phyloP scores from a whole-genome alignment of 2,888 invertebrate species.

The Caenorhabditis virilis region DNA sequence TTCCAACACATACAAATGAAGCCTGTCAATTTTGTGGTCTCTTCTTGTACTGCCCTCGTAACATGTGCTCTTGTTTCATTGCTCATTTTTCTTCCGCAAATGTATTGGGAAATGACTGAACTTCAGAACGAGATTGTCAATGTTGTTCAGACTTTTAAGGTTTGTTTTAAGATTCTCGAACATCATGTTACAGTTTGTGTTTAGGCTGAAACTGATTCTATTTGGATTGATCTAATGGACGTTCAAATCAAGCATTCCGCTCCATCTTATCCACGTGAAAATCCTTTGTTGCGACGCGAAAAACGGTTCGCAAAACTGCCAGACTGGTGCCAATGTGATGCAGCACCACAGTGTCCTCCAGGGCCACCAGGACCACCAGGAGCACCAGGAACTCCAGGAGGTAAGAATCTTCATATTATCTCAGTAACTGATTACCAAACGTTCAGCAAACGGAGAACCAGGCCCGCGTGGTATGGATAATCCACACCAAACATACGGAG shows the following conservation, averaged over 20 bases:
- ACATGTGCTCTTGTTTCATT: slow-evolving; percentile 27
- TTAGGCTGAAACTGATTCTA: slow-evolving; percentile 44
- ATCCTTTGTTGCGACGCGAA: slow-evolving; percentile 46
- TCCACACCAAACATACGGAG: slow-evolving; percentile 8
- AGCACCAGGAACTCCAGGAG: slow-evolving; percentile 48
- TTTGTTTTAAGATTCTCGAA: slow-evolving; percentile 1
- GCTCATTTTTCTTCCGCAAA: slow-evolving; percentile 36
- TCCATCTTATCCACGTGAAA: slow-evolving; percentile 41
- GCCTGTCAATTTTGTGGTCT: slow-evolving; percentile 16
- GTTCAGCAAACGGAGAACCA: slow-evolving; percentile 36
- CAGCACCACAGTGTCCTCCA: slow-evolving; percentile 50
- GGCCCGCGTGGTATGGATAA: slow-evolving; percentile 48
- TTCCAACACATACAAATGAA: neutral
- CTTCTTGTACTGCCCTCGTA: slow-evolving; percentile 19
- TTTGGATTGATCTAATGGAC: slow-evolving; percentile 51
- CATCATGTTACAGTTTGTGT: neutral
- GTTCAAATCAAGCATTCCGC: slow-evolving; percentile 42
- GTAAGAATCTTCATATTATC: slow-evolving; percentile 5
- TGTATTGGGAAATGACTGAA: slow-evolving; percentile 43
- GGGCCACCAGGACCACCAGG: slow-evolving; percentile 53
- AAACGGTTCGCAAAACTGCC: slow-evolving; percentile 47
- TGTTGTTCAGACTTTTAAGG: slow-evolving; percentile 47
- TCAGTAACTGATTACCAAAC: neutral
- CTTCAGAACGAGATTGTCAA: slow-evolving; percentile 37
- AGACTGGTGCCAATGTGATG: slow-evolving; percentile 52